A percentile compares a stretch with the other conserved stretches of the same genome.
Conservation (phyloP, 2,797 vertebrate species). For the Melanotaenia maccullochi region DNA sequence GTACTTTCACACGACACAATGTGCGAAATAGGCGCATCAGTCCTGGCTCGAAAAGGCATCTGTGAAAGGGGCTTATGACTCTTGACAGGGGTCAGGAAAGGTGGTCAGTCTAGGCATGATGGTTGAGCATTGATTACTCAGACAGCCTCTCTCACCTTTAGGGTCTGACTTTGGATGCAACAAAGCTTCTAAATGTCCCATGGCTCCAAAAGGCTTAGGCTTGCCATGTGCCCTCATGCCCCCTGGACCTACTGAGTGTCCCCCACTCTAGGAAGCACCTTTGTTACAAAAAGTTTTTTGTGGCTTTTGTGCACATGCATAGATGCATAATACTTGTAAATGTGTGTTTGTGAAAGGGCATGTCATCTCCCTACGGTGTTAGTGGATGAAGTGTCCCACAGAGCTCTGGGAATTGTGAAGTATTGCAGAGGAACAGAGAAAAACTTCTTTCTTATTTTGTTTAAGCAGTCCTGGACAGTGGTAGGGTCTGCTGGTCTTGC, state of each 20-base stretch:
- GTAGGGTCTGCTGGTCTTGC: constrained; percentile 47
- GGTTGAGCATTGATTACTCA: constrained; percentile 50
- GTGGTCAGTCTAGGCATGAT: constrained; percentile 52
- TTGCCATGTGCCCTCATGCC: constrained; percentile 42
- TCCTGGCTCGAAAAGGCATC: neutral
- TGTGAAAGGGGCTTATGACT: constrained; percentile 10
- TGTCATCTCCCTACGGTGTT: constrained; percentile 35
- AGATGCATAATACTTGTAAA: constrained; percentile 38
- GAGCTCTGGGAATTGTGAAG: constrained; percentile 53
- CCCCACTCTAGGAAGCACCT: constrained; percentile 42
- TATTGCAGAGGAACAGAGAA: constrained; percentile 29
- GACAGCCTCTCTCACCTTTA: constrained; percentile 67
- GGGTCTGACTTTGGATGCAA: constrained; percentile 47
- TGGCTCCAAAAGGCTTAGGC: constrained; percentile 66
- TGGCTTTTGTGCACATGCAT: constrained; percentile 48
- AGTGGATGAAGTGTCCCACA: constrained; percentile 34
- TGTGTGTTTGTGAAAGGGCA: constrained; percentile 37
- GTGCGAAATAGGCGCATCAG: neutral
- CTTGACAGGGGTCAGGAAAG: constrained; percentile 66
- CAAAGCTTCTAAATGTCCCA: constrained; percentile 52
- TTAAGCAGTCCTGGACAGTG: constrained; percentile 33
- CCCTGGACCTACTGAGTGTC: constrained; percentile 32
- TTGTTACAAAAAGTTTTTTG: constrained; percentile 61
- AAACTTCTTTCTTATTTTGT: constrained; percentile 56
- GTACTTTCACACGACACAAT: neutral